Base-by-base conservation (phyloP, 2,113 vertebrate species). In the Equus przewalskii region DNA sequence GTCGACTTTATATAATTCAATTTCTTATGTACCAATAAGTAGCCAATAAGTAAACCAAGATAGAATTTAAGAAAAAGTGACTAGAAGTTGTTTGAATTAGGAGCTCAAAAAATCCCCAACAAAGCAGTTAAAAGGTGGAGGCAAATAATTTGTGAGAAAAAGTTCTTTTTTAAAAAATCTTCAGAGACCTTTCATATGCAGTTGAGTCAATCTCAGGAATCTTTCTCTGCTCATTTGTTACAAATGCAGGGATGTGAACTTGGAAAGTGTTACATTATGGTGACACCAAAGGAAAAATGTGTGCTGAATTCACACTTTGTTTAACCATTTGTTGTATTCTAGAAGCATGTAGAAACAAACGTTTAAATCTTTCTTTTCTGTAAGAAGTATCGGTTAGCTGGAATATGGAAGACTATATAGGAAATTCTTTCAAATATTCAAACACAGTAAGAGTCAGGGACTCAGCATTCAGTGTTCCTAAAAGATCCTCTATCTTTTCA, bases 201-300 rank as follows among this genome's bases (percentile, higher is more conserved):
- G 19, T 26, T 70, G 81, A 56, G 70, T 82, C 7, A 92, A 49
- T 3, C 13, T 76, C 51, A 41, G 14, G 6, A 58, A 30, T 78
- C 60, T 91, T 91, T 81, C 21, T 84, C 14, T 94, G 51, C 15
- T 6, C 51, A n/a, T 60, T 91, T 76, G 1, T 91, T 93, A 93
- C 60, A 81, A 60, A 73, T 64, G 4, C 4, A 7, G 8, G 13
- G 12, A 46, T 81, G 1, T 62, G 65, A 86, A 26, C 6, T 36
- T 13, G 28, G 44, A 65, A 80, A 58, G 10, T 19, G 2, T 60
- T 70, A 21, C 73, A 30, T 91, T 8, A 44, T 30, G 41, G 16
- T 89, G 28, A 95, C 36, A 60, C 2, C 4, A 2, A 91, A 82
- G 75, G 30, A 89, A 75, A 79, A 0, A 41, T 16, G 22, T 60